Evolutionary conservation across 2,797 vertebrate genomes (phyloP).

Genomic region (Uromys caudimaculatus): DNA sequence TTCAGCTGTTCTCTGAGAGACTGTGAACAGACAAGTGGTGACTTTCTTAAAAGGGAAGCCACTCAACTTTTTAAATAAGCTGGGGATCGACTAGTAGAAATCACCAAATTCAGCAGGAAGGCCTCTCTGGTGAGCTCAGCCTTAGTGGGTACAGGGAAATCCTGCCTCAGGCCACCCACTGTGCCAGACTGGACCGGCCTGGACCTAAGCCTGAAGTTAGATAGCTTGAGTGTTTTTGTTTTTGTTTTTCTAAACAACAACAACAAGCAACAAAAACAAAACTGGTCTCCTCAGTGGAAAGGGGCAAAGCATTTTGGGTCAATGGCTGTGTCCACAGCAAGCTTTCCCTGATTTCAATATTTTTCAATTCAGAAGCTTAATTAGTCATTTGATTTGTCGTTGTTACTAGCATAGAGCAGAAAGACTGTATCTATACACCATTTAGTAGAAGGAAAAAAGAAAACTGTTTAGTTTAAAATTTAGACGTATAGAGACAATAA

Average conservation of each 20-base stretch:
- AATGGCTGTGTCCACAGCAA: not conserved
- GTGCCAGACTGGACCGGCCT: not conserved
- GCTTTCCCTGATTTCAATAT: not conserved
- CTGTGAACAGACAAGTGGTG: not conserved
- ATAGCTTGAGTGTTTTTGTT: not conserved
- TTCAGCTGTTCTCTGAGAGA: not conserved
- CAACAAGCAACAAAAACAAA: not conserved
- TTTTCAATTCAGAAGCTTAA: constrained; percentile 11
- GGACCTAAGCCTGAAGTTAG: not conserved
- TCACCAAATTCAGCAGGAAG: not conserved
- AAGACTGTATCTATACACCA: not conserved
- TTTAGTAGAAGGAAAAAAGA: not conserved
- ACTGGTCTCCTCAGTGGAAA: not conserved
- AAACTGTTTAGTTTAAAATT: constrained; percentile 9
- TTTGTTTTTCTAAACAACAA: not conserved
- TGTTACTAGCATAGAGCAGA: not conserved
- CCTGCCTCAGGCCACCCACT: not conserved
- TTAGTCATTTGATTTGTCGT: not conserved
- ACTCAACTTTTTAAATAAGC: not conserved
- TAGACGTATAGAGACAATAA: not conserved
- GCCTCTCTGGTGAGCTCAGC: not conserved
- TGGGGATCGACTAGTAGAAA: not conserved
- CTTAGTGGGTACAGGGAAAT: not conserved
- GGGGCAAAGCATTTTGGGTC: not conserved
- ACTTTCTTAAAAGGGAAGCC: not conserved